A percentile compares a stretch with the other conserved stretches of the same genome.
Evolutionary conservation across 2,888 invertebrate species (phyloP).

Genomic region (Macropis europaea): DNA sequence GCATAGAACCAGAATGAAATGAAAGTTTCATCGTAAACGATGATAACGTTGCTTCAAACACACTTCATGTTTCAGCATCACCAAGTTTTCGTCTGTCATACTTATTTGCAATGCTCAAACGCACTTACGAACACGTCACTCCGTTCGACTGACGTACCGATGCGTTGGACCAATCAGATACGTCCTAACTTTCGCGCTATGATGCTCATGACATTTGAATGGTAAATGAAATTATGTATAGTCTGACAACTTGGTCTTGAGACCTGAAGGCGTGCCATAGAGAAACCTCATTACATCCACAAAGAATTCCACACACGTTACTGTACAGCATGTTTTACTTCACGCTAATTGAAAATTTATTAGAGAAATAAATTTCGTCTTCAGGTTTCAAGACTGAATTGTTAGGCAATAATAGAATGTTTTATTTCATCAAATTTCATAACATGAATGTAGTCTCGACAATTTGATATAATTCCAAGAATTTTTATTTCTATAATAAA

Average conservation of each 20-base stretch:
- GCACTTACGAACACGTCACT: not conserved
- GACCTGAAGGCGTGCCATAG: no score
- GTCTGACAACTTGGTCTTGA: no score
- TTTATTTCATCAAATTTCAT: not conserved
- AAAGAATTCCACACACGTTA: no score
- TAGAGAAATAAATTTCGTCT: no score
- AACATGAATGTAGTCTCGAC: not conserved
- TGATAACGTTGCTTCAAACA: not conserved
- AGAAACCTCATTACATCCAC: no score
- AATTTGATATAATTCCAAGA: constrained; percentile 1
- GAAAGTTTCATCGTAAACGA: not conserved
- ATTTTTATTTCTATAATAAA: constrained; percentile 45
- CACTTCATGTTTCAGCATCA: not conserved
- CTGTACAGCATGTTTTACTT: no score
- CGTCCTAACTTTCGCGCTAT: no score
- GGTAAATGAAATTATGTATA: no score
- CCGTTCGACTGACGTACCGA: not conserved
- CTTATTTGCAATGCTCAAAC: not conserved
- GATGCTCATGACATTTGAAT: no score
- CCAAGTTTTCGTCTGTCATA: not conserved
- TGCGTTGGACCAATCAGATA: not conserved
- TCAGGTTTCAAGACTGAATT: no score
- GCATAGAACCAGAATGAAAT: not conserved
- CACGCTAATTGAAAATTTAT: no score
- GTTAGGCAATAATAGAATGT: no score